Base-by-base conservation (phyloP, 2,113 vertebrate genomes). In the Gymnorhina tibicen region DNA sequence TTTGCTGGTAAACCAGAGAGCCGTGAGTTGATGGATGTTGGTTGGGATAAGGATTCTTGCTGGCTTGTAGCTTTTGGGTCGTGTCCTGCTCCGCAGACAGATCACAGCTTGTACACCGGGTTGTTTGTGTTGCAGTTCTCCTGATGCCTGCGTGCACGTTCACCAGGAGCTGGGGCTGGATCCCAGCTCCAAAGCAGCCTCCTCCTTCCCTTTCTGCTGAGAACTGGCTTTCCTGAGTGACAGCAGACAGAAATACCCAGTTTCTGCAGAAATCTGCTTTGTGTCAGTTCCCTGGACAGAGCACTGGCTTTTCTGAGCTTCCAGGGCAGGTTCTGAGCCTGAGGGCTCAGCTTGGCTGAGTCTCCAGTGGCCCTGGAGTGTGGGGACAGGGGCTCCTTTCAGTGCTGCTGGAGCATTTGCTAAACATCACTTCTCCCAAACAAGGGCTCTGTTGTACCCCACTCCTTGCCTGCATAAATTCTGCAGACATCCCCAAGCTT, bases 361-460 rank as follows among this genome's bases (percentile, higher is more conserved):
- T 86, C 68, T 77, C 8, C 62, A 30, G 74, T 69, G 69, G 27
- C 62, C 66, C 62, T 55, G 74, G 18, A 4, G 30, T 0, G 1
- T 39, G 35, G 41, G 87, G n/a, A 92, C 92, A 93, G 96, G 84
- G 13, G 8, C 67, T 83, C 46, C 73, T 60, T 95, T 97, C 91
- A 96, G 91, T 8, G 59, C 84, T 81, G 0, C 63, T 79, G 78
- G 26, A 92, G 42, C 75, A 14, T 73, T 95, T 88, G 58, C 64
- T 77, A 10, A 73, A 53, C 42, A 67, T 53, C 66, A 32, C 41
- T n/a, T 85, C 55, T 79, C 58, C 50, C 85, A 87, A 3, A 91
- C 80, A 95, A 80, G 58, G 37, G 68, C 89, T 74, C 70, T 70
- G 41, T 75, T 94, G 70, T 95, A 17, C 32, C 88, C 52, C 41